A percentile compares a stretch with the other conserved stretches of the same genome.
phyloP scores from a whole-genome alignment of 1,140 invertebrate genomes.

The Propsilocerus akamusi region DNA sequence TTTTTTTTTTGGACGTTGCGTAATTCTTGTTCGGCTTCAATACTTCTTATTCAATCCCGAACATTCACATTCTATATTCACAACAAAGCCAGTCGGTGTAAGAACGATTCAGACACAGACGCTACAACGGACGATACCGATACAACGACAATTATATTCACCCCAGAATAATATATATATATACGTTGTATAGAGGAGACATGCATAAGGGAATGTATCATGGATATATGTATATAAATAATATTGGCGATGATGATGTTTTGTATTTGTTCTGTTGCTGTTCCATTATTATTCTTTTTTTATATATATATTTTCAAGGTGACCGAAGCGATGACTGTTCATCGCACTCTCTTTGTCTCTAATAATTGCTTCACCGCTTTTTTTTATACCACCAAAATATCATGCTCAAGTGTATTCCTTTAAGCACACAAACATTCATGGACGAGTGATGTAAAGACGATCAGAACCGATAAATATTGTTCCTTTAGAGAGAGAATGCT shows the following conservation, averaged over 20 bases:
- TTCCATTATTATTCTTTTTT: conserved; percentile 1
- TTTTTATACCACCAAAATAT: not conserved
- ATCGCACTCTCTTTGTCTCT: not conserved
- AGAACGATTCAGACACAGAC: not conserved
- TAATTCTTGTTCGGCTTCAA: not conserved
- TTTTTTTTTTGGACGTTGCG: not conserved
- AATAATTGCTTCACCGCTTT: not conserved
- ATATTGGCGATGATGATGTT: not conserved
- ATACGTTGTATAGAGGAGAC: too few species aligned
- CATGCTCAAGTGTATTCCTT: not conserved
- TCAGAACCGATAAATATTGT: not conserved
- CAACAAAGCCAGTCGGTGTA: not conserved
- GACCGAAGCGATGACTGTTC: conserved; percentile 4
- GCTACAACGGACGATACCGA: not conserved
- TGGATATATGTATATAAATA: not conserved
- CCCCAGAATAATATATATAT: too few species aligned
- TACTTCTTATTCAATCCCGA: not conserved
- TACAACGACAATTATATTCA: not conserved
- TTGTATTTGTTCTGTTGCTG: not conserved
- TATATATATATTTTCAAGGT: conserved; percentile 2
- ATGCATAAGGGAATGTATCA: too few species aligned
- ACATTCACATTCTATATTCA: not conserved
- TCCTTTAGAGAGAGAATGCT: not conserved
- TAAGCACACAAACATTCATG: not conserved
- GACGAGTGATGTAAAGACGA: not conserved